Base-by-base conservation (phyloP, 1,140 invertebrate genomes). In the Berghia stephanieae region DNA sequence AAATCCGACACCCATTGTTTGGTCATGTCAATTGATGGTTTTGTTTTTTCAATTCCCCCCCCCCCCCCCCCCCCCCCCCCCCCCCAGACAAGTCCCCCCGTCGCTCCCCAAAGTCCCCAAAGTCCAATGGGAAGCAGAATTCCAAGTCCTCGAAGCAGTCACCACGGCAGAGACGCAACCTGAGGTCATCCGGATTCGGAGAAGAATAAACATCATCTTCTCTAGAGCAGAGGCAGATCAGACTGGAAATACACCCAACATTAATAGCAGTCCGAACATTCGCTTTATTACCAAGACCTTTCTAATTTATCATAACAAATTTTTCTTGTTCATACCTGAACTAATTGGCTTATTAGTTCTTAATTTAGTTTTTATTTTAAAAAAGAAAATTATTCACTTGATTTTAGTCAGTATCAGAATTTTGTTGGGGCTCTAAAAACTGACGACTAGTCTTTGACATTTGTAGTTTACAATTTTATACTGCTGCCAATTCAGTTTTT, bases 161-260 rank as follows among this genome's bases (percentile, higher is more conserved):
- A 24, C 87, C 87, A 57, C 73, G 85, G 46, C 86, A 88, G 79
- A 79, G 87, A 77, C 83, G 84, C 77, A 88, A 80, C 78, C 85
- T 87, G 79, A 80, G 87, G 66, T 80, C 82, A 57, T 81, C 81
- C 52, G 86, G 85, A 18, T 83, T 83, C 31, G 84, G 84, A 43
- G 87, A 86, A 81, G 87, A 88, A 67, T 87, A 84, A 83, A 63
- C 24, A n/a, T n/a, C n/a, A n/a, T n/a, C n/a, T n/a, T n/a, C n/a
- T n/a, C n/a, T n/a, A n/a, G n/a, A n/a, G n/a, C n/a, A n/a, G n/a
- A n/a, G n/a, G n/a, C n/a, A n/a, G n/a, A 49, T 13, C n/a, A 49
- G 46, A 13, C 46, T 49, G n/a, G 46, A 49, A 49, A n/a, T 13
- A 49, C n/a, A 49, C 10, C 46, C 46, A 13, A n/a, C n/a, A 49